Evolutionary conservation across 2,888 invertebrate genomes (phyloP), one percentile per base, ranked within the genome.

Genomic region (Electrophaes corylata): DNA sequence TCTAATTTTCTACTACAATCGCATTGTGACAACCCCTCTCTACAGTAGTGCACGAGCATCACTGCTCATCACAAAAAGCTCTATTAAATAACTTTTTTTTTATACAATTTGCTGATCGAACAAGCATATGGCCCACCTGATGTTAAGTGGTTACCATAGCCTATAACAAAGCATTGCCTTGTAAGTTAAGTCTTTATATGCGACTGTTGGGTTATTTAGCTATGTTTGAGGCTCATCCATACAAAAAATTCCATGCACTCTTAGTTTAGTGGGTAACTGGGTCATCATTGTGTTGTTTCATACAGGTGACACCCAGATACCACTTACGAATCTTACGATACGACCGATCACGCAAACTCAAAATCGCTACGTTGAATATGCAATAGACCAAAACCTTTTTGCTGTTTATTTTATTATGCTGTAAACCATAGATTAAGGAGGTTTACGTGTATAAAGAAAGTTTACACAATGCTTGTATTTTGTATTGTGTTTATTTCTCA

Each of bases 391-490:
- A 50, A 47, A 29, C 39, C 23, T 37, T 37, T 37, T 44, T 29
- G 31, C 50, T 57, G 5, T 39, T 50, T 52, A 52, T 37, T 47
- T 48, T 56, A 55, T 55, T 55, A 55, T 29, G 49, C 59, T 59
- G 55, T 59, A 59, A 59, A 59, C 50, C 10, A 54, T 44, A 33
- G 23, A 49, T 46, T 35, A 39, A 52, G 11, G 20, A 41, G 53
- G 23, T 19, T 2, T 45, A 29, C n/a, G 37, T 29, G 26, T 31
- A n/a, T 47, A 55, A 55, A 59, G 57, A 64, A 64, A 64, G 55
- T 57, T 64, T 62, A 59, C 64, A 64, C 58, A 62, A 57, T 44
- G 31, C 37, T 55, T 62, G 54, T 52, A 16, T 35, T 37, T 55
- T 62, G 54, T 52, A 14, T 37, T 37, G 16, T 37, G 56, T 49